Conservation (phyloP, 2,888 invertebrate species). For the Drosophila helvetica region DNA sequence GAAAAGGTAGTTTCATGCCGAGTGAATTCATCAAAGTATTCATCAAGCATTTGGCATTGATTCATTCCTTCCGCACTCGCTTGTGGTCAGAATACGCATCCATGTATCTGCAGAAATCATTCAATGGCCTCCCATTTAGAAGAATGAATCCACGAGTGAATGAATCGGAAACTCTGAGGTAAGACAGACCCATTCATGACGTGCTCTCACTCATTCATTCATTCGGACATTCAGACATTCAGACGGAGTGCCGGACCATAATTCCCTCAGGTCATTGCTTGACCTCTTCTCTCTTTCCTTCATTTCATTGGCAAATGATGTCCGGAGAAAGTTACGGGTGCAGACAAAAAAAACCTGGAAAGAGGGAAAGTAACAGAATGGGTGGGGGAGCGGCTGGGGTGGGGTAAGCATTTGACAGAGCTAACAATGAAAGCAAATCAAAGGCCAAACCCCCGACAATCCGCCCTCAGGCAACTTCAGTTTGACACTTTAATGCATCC, state of each 20-base stretch:
- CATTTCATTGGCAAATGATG: slow-evolving; percentile 27
- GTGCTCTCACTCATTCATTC: slow-evolving; percentile 21
- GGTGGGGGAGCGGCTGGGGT: neutral
- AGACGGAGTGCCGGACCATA: neutral
- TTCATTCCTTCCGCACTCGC: no score
- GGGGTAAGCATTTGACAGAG: neutral
- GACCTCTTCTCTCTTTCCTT: neutral
- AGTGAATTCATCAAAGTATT: no score
- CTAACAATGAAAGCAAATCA: slow-evolving; percentile 54
- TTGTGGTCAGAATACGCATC: no score
- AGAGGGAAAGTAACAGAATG: neutral
- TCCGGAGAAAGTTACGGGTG: slow-evolving; percentile 12
- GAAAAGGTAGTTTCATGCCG: no score
- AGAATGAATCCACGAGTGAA: no score
- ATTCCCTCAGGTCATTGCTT: slow-evolving; percentile 14
- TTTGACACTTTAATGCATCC: slow-evolving; percentile 64
- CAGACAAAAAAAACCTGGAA: neutral
- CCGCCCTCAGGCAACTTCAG: slow-evolving; percentile 45
- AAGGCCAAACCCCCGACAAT: slow-evolving; percentile 43
- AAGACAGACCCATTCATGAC: neutral
- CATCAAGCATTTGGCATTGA: no score
- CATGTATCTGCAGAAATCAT: no score
- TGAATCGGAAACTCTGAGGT: neutral
- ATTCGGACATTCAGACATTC: no score
- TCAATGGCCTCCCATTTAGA: no score